These are phyloP conservation scores for Leuciscus idus DNA, from an alignment of 2,113 vertebrate genomes.

Conservation along the genomic window DNA sequence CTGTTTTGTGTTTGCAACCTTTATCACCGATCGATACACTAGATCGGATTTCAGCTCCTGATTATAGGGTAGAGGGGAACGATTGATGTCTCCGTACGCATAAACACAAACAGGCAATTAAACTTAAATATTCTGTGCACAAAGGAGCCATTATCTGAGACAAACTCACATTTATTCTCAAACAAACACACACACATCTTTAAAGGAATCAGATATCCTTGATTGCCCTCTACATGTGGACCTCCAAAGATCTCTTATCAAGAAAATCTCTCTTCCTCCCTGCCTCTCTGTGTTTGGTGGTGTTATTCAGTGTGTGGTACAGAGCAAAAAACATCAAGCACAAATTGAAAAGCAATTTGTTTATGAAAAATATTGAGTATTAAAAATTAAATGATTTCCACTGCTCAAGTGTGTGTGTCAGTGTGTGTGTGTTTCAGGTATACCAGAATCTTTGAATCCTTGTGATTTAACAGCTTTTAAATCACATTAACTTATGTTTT, in stretches of 20 bases:
- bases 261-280: background rate
- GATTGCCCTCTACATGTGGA: conserved; percentile 25
- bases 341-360: background rate
- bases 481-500: too few relatives aligned
- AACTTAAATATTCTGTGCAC: conserved; percentile 35
- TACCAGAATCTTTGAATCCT: too few relatives aligned
- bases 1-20: conserved; percentile 18
- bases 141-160: conserved; percentile 7
- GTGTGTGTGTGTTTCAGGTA: background rate
- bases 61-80: background rate
- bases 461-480: too few relatives aligned
- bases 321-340: conserved; percentile 1
- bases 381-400: background rate
- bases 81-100: conserved; percentile 34
- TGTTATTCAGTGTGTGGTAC: background rate
- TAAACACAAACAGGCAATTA: conserved; percentile 44
- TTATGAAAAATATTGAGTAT: background rate
- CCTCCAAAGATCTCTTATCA: conserved; percentile 7
- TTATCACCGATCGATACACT: conserved; percentile 32
- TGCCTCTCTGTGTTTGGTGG: background rate
- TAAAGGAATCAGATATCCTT: conserved; percentile 42
- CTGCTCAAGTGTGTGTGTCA: background rate
- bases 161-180: conserved; percentile 39
- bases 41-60: conserved; percentile 35
- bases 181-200: background rate